phyloP scores from a whole-genome alignment of 1,140 invertebrate genomes.

The Akabosia matsudoensis region DNA sequence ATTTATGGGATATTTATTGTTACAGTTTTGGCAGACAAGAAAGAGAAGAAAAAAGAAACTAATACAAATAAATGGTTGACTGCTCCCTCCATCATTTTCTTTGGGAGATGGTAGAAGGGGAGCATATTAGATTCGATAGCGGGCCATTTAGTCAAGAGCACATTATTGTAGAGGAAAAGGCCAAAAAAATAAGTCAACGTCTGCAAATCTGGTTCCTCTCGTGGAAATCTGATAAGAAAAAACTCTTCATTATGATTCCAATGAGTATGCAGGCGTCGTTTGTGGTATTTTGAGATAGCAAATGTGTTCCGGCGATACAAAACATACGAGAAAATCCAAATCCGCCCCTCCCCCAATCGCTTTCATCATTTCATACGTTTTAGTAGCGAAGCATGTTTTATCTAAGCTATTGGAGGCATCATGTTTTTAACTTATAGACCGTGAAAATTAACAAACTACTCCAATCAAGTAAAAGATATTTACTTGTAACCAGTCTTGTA shows the following conservation, averaged over 20 bases:
- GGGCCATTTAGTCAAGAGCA: not conserved
- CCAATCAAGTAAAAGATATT: no score
- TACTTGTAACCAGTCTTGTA: no score
- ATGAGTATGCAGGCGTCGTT: not conserved
- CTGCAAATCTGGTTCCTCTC: constrained; percentile 44
- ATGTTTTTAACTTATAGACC: no score
- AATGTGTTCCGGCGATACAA: no score
- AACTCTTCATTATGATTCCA: not conserved
- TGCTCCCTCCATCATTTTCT: not conserved
- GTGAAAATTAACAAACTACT: no score
- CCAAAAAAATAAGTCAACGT: constrained; percentile 45
- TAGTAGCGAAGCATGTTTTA: no score
- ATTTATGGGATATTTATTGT: not conserved
- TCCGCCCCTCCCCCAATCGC: no score
- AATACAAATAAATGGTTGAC: not conserved
- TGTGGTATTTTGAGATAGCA: not conserved
- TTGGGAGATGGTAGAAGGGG: constrained; percentile 15
- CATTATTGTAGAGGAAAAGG: constrained; percentile 12
- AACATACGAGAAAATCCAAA: no score
- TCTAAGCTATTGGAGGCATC: no score
- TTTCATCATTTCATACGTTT: no score
- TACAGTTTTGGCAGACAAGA: not conserved
- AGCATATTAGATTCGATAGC: constrained; percentile 25
- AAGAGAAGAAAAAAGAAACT: no score
- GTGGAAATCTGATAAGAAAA: constrained; percentile 39